These are phyloP conservation scores for Acanthiza pusilla DNA, from an alignment of 2,797 vertebrate genomes.

Conservation along the genomic window DNA sequence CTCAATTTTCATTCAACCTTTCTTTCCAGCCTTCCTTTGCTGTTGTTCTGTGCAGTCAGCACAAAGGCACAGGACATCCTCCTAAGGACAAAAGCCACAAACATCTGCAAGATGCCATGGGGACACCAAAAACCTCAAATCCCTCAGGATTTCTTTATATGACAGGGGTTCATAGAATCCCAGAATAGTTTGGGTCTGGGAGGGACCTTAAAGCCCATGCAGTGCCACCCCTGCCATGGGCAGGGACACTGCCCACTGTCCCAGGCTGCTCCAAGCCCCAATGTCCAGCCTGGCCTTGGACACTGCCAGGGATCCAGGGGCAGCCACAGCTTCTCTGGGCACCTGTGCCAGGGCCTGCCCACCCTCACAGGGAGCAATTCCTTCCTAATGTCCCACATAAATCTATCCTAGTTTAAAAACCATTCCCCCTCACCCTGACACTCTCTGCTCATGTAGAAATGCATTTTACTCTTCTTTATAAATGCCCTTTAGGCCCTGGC, in stretches of 20 bases:
- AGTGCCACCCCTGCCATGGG: not conserved
- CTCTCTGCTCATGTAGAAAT: not conserved
- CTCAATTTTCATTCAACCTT: not conserved
- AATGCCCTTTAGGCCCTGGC: not conserved
- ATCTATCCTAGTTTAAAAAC: not conserved
- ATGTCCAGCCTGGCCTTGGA: not conserved
- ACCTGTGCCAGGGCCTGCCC: not conserved
- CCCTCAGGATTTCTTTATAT: not conserved
- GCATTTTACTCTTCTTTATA: not conserved
- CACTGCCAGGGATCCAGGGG: not conserved
- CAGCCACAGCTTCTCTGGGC: not conserved
- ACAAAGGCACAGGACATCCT: too few species aligned
- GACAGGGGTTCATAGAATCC: not conserved
- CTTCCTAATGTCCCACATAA: not conserved
- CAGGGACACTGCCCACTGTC: fast-evolving
- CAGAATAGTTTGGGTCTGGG: not conserved
- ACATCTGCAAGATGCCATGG: too few species aligned
- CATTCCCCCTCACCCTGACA: too few species aligned
- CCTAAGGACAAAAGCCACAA: not conserved
- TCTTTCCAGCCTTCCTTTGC: not conserved
- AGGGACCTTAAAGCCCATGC: not conserved
- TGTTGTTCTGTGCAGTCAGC: not conserved
- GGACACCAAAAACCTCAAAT: not conserved
- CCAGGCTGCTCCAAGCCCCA: fast-evolving
- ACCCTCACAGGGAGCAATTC: not conserved